Base-by-base conservation (phyloP, 2,113 vertebrate genomes). In the Melanostigma gelatinosum region DNA sequence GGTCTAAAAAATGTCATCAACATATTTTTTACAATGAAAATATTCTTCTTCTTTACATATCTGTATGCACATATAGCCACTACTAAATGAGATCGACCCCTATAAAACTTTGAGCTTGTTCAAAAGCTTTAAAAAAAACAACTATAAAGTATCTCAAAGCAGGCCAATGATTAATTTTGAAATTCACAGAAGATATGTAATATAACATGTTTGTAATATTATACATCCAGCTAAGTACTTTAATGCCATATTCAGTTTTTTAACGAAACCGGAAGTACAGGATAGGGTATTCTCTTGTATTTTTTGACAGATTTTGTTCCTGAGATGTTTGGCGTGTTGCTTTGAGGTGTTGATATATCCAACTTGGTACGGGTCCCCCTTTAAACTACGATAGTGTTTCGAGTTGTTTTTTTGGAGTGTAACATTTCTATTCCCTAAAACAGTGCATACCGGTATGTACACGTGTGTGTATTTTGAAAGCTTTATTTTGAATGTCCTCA, bases 231-330 rank as follows among this genome's bases (percentile, higher is more conserved):
- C 27, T n/a, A 52, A 50, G 3, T 52, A 54, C 3, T n/a, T 3
- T 16, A 66, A 29, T 29, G 16, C 9, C 34, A 29, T 42, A n/a
- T 34, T 44, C 6, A 4, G 2, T 44, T 42, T 52, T 20, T 1
- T 27, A 60, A 68, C 66, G 12, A 62, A 79, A 72, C 48, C 50
- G 77, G 70, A 84, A 75, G 66, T 58, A 9, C 8, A 0, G 12
- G 15, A 1, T 1, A 2, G 24, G 0, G 4, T 7, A 4, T 1
- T 22, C 22, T 85, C 82, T 79, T 72, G 27, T 0, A 7, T 32
- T 27, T 10, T 42, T 58, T 18, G 27, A 42, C 6, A 36, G 12
- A n/a, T n/a, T n/a, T n/a, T 20, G 18, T 20, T 52, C 20, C 50
- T 22, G 36, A 32, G 40, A 58, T 38, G 12, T 54, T 40, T 24